Percentiles rank a stretch among this genome's conserved stretches.
Conservation (phyloP, 92 coral and sea anemone species). For the Desmophyllum pertusum region DNA sequence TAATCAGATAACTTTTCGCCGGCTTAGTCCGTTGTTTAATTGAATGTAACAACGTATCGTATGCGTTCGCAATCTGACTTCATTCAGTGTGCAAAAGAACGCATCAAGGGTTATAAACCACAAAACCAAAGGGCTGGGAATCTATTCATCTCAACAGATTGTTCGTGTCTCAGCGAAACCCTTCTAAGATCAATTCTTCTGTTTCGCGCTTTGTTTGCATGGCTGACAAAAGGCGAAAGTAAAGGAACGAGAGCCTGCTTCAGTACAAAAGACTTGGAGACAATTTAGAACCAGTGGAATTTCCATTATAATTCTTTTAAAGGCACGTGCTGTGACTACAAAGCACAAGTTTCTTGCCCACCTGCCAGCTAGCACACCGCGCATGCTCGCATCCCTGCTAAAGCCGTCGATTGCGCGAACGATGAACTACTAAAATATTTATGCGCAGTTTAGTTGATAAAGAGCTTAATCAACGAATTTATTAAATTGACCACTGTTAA, state of each 20-base stretch:
- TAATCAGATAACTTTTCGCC: neutral
- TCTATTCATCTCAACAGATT: conserved; percentile 33
- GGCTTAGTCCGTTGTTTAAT: neutral
- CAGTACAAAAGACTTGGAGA: conserved; percentile 16
- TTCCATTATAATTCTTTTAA: conserved; percentile 32
- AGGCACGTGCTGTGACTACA: conserved; percentile 40
- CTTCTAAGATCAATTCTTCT: conserved; percentile 22
- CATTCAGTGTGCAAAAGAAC: conserved; percentile 36
- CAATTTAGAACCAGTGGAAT: conserved; percentile 46
- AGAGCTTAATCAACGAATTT: conserved; percentile 38
- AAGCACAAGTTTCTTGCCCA: conserved; percentile 1
- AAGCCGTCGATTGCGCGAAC: conserved; percentile 27
- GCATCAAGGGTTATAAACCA: conserved; percentile 75
- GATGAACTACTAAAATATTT: conserved; percentile 37
- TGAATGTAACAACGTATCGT: neutral
- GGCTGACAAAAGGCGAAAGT: conserved; percentile 40
- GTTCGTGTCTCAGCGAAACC: conserved; percentile 12
- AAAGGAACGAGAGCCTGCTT: conserved; percentile 26
- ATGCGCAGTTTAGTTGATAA: conserved; percentile 15
- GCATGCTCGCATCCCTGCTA: conserved; percentile 33
- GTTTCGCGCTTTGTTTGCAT: conserved; percentile 9
- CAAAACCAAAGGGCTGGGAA: conserved; percentile 50
- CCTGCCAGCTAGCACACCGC: conserved; percentile 23
- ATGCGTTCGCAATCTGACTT: neutral
- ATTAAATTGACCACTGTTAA: conserved; percentile 10